Evolutionary conservation across 2,888 invertebrate species (phyloP), one percentile per base, ranked within the genome.

Genomic region (Leuctra nigra): DNA sequence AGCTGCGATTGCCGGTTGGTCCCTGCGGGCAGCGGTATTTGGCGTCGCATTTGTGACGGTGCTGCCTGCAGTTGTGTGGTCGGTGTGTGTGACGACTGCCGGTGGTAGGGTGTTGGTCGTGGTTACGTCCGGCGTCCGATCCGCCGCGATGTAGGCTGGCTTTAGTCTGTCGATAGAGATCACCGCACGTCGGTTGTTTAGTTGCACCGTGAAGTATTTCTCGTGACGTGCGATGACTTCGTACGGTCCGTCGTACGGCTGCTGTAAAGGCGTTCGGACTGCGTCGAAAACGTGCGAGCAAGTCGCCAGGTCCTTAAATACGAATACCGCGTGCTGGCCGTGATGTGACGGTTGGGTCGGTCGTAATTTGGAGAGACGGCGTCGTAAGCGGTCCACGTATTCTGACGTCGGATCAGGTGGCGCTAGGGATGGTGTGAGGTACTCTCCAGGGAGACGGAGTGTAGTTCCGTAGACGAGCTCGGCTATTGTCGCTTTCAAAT

Each of bases 321-420:
- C 47, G 50, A 63, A 62, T 1, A 55, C 56, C 2, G 11, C 24
- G 0, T 1, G 18, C n/a, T 46, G 22, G 1, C 54, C 54, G 14
- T 62, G 59, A 1, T 53, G 47, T 1, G 29, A 2, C 1, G 35
- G 14, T 0, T 16, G 38, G 0, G 48, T 14, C 3, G 61, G 60
- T 18, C 58, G 55, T 0, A 63, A 7, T 1, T 39, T 38, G 2
- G 55, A 46, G 4, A 61, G 46, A 18, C 67, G 63, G 58, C 68
- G 55, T 66, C 67, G 62, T 65, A 67, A 60, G 60, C 64, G 57
- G 66, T 18, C 50, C 13, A 23, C 29, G 29, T 6, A 41, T 24
- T 66, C n/a, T n/a, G n/a, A n/a, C n/a, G n/a, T n/a, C n/a, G n/a
- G n/a, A n/a, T n/a, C n/a, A n/a, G n/a, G n/a, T n/a, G n/a, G n/a